Evolutionary conservation across 2,888 invertebrate genomes (phyloP).

Genomic region (Synanthedon formicaeformis): DNA sequence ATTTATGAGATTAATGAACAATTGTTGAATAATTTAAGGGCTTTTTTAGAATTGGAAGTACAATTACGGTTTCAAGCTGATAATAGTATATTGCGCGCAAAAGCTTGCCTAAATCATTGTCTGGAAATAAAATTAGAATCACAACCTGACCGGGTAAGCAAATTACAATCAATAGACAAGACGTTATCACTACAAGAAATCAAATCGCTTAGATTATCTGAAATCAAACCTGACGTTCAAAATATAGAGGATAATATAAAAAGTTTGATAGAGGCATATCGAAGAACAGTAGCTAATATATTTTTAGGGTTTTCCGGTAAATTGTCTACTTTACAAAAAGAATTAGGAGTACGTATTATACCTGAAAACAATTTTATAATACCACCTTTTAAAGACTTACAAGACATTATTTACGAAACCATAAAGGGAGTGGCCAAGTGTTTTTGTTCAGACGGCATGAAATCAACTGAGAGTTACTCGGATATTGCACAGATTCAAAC

Average conservation of each 20-base stretch:
- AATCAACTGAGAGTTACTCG: background rate
- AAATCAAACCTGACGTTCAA: background rate
- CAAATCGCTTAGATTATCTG: conserved; percentile 1
- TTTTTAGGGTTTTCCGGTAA: conserved; percentile 28
- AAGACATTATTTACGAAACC: conserved; percentile 18
- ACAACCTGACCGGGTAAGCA: too few species aligned
- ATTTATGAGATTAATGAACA: conserved; percentile 53
- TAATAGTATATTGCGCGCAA: conserved; percentile 22
- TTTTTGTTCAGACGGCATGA: background rate
- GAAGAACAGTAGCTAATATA: conserved; percentile 26
- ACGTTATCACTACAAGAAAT: conserved; percentile 10
- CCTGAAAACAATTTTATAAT: background rate
- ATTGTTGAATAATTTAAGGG: conserved; percentile 42
- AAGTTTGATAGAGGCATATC: conserved; percentile 33
- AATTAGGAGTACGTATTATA: background rate
- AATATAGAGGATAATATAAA: conserved; percentile 11
- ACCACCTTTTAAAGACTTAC: conserved; percentile 11
- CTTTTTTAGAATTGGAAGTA: conserved; percentile 39
- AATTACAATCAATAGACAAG: conserved; percentile 8
- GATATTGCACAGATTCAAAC: background rate
- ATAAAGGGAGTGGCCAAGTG: background rate
- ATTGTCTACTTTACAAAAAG: conserved; percentile 25
- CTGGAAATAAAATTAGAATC: too few species aligned
- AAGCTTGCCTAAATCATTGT: conserved; percentile 33
- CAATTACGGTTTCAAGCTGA: conserved; percentile 34